These are phyloP conservation scores for Sinodicranocentrus sp. DNA, from an alignment of 2,888 invertebrate species.

Conservation along the genomic window DNA sequence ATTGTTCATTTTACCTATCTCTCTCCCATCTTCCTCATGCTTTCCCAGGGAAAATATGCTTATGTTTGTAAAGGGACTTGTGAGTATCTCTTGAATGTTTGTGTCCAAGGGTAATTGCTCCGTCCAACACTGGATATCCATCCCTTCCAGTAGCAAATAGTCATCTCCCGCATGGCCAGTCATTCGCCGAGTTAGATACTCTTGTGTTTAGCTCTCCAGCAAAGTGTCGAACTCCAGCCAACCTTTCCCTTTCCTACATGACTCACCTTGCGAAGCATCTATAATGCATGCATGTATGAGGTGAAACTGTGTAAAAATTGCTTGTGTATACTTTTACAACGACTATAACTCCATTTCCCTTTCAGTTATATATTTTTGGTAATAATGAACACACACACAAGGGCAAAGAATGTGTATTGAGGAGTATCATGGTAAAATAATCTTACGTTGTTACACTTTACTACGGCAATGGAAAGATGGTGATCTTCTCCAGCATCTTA, in stretches of 20 bases:
- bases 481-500: constrained; percentile 32
- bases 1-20: too few relatives aligned
- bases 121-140: background rate
- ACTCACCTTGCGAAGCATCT: constrained; percentile 51
- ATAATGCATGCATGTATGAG: constrained; percentile 65
- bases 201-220: background rate
- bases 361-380: background rate
- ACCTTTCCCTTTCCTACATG: constrained; percentile 10
- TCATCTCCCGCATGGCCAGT: constrained; percentile 53
- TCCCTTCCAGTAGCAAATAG: background rate
- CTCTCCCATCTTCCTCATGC: background rate
- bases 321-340: too few relatives aligned
- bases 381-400: constrained; percentile 42
- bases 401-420: constrained; percentile 12
- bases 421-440: constrained; percentile 48
- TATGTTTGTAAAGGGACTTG: too few relatives aligned
- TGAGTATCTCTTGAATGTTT: too few relatives aligned
- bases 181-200: constrained; percentile 44
- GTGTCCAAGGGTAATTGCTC: constrained; percentile 3
- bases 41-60: background rate
- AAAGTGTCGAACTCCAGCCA: constrained; percentile 10
- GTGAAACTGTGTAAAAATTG: constrained; percentile 68
- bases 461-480: constrained; percentile 21
- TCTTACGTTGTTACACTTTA: constrained; percentile 26
- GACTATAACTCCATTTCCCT: background rate